Conservation (phyloP, 2,113 vertebrate species). For the Cheirogaleus medius region DNA sequence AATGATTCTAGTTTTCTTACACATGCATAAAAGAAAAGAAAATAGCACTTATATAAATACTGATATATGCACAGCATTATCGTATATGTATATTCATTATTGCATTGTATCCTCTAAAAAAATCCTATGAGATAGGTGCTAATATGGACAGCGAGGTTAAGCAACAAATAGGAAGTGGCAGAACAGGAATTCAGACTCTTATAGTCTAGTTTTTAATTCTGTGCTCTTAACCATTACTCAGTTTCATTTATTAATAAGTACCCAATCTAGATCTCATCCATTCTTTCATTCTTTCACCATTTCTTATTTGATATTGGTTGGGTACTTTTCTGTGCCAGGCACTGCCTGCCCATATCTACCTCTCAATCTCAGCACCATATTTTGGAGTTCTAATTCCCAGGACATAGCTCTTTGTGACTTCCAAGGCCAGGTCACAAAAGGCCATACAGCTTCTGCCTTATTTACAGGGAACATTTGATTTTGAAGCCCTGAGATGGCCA, state of each 20-base stretch:
- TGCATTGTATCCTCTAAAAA: not conserved
- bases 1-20: not conserved
- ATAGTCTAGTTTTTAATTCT: not conserved
- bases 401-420: constrained; percentile 8
- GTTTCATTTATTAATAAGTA: constrained; percentile 30
- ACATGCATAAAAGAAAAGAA: constrained; percentile 24
- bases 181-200: not conserved
- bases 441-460: not conserved
- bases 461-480: not conserved
- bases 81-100: not conserved
- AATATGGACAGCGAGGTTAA: not conserved
- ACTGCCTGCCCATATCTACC: not conserved
- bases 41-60: constrained; percentile 13
- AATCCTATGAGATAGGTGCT: not conserved
- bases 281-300: not conserved
- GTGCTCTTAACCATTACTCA: constrained; percentile 18
- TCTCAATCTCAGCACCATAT: constrained; percentile 9
- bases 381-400: not conserved
- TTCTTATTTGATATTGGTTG: not conserved
- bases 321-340: not conserved
- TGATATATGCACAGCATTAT: not conserved
- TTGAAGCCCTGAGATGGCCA: not conserved
- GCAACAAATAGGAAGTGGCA: not conserved
- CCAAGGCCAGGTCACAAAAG: not conserved
- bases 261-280: not conserved